These are phyloP conservation scores for Penaeus monodon DNA, from an alignment of 2,888 invertebrate genomes.

Conservation along the genomic window DNA sequence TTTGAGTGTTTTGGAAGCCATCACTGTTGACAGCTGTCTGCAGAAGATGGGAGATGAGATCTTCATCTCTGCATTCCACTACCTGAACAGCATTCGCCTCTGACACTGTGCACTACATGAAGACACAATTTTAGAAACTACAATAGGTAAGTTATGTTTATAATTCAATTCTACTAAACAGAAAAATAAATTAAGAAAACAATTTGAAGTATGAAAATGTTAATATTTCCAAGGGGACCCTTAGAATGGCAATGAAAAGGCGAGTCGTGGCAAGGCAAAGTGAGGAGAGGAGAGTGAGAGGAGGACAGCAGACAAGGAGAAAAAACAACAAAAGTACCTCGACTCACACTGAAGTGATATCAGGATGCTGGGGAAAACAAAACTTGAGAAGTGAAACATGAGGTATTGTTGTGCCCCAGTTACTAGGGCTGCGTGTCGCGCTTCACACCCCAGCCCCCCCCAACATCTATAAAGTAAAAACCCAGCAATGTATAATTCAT, in stretches of 20 bases:
- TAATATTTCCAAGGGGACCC: too few relatives aligned
- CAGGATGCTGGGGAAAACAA: constrained; percentile 38
- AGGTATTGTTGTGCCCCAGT: constrained; percentile 30
- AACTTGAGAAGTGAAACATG: constrained; percentile 5
- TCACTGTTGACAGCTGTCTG: constrained; percentile 21
- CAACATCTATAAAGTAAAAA: constrained; percentile 32
- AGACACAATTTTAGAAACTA: constrained; percentile 33
- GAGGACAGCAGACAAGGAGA: too few relatives aligned
- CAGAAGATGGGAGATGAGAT: constrained; percentile 16
- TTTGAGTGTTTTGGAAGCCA: constrained; percentile 30
- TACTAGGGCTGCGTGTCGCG: constrained; percentile 29
- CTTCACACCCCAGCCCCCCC: constrained; percentile 56
- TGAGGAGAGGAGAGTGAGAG: too few relatives aligned
- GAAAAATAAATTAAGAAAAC: too few relatives aligned
- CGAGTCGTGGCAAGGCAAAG: too few relatives aligned
- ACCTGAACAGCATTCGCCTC: constrained; percentile 83
- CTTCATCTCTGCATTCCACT: constrained; percentile 69
- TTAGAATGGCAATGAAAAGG: too few relatives aligned
- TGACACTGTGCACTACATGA: constrained; percentile 78
- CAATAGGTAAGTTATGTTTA: too few relatives aligned
- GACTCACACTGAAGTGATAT: constrained; percentile 31
- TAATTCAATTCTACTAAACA: too few relatives aligned
- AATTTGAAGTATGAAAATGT: too few relatives aligned
- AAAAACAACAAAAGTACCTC: too few relatives aligned
- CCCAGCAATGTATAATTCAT: too few relatives aligned